Conservation (phyloP, 2,888 invertebrate species). For the Cheilosia soror region DNA sequence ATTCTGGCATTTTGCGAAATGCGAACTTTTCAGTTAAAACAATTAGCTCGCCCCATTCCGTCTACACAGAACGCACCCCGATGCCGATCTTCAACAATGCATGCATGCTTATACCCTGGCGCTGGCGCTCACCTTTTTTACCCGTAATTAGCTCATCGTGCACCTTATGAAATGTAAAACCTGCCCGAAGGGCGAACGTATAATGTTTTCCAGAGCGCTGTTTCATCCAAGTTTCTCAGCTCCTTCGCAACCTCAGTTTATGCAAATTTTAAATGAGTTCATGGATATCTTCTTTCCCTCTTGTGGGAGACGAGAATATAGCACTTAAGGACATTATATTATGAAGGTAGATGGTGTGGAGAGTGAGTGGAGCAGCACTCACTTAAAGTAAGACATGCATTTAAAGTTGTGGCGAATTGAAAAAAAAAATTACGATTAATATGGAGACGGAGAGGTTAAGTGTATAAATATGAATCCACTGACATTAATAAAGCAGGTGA, state of each 20-base stretch:
- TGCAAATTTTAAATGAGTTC: slow-evolving; percentile 68
- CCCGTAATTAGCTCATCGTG: slow-evolving; percentile 63
- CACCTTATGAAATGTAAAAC: slow-evolving; percentile 60
- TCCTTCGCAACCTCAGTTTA: slow-evolving; percentile 49
- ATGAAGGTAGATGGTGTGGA: background rate
- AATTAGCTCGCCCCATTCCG: slow-evolving; percentile 34
- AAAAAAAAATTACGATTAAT: too few species aligned
- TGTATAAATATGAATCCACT: too few species aligned
- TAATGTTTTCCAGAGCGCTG: slow-evolving; percentile 36
- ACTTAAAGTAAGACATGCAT: background rate
- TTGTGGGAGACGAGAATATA: background rate
- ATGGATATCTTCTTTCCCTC: background rate
- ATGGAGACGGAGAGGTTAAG: too few species aligned
- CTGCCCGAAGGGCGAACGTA: slow-evolving; percentile 41
- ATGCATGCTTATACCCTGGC: slow-evolving; percentile 29
- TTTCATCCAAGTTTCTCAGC: slow-evolving; percentile 16
- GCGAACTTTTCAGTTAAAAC: slow-evolving; percentile 55
- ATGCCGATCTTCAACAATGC: slow-evolving; percentile 9
- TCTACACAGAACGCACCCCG: slow-evolving; percentile 6
- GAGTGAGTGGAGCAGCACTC: background rate
- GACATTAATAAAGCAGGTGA: too few species aligned
- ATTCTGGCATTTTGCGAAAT: slow-evolving; percentile 29
- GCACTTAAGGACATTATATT: background rate
- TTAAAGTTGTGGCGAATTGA: background rate
- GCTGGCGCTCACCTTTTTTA: slow-evolving; percentile 37